phyloP scores from a whole-genome alignment of 2,113 vertebrate species.

The Regulus satrapa region DNA sequence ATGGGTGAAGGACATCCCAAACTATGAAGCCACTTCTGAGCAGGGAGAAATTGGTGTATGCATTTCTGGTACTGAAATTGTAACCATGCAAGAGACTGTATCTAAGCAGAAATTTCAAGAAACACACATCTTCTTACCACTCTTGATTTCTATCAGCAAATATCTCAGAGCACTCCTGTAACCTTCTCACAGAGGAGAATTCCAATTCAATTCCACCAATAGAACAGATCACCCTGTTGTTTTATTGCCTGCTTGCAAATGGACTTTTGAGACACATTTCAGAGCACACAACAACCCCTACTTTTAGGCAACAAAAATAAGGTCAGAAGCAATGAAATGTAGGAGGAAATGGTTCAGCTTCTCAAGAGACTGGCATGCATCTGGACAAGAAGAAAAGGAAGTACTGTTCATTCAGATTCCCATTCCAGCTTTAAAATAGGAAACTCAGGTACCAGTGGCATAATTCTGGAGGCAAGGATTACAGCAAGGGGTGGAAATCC shows the following conservation, averaged over 20 bases:
- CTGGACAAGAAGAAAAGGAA: rapidly evolving
- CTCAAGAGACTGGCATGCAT: neutral
- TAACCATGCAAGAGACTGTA: neutral
- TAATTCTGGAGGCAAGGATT: neutral
- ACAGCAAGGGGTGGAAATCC: neutral
- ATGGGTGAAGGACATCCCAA: neutral
- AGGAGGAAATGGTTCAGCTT: neutral
- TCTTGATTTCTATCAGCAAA: neutral
- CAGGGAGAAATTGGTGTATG: neutral
- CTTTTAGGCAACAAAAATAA: neutral
- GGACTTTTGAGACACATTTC: neutral
- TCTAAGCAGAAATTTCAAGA: neutral
- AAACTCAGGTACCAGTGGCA: neutral
- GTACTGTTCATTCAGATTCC: neutral
- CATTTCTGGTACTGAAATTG: neutral
- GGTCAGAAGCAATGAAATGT: neutral
- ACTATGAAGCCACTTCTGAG: neutral
- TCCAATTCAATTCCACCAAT: too few species aligned
- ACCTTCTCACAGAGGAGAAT: neutral
- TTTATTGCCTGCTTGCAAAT: neutral
- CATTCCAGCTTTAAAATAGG: neutral
- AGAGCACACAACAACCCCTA: neutral
- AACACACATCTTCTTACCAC: neutral
- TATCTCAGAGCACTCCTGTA: neutral
- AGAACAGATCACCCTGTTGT: neutral